Base-by-base conservation (phyloP, 1,140 invertebrate genomes). In the Pseudoatta argentina region DNA sequence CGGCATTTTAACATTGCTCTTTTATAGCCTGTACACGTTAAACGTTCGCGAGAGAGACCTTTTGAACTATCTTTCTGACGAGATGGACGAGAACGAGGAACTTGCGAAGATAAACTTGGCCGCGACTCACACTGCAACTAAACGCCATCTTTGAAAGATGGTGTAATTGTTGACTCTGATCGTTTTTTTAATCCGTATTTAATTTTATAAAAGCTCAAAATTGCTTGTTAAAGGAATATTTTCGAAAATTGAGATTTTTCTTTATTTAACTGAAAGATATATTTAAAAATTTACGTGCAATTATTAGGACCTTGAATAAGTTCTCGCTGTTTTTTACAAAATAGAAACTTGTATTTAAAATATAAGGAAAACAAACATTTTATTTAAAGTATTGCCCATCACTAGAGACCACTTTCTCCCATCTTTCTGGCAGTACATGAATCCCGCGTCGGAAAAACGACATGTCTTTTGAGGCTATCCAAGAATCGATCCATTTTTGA, bases 21-120 rank as follows among this genome's bases (percentile, higher is more conserved):
- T 77, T 75, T 85, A 63, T 55, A 87, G 67, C 39, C 73, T 53
- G 73, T 51, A 67, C 78, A 77, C 44, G 63, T 79, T 89, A 86
- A 86, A 61, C 55, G 61, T n/a, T 48, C 61, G 44, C 55, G 24
- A n/a, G 72, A 75, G 24, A 57, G 78, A 87, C 73, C 78, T 87
- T 66, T 86, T 77, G 87, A 77, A 77, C 71, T 63, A 69, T 75
- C 21, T 63, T 21, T 64, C 21, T 44, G 51, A 27, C 21, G 78
- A 71, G 78, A 81, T 81, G 51, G 51, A 81, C 78, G 30, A 79
- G 77, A 63, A 82, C 55, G 59, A 57, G 59, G 64, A 83, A 78
- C 24, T 81, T 34, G 59, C 59, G 61, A 48, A 71, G 30, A 81
- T 72, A 69, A 51, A n/a, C 27, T 63, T 55, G 34, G 53, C 44